Base-by-base conservation (phyloP, 1,140 invertebrate species). In the Listronotus bonariensis region DNA sequence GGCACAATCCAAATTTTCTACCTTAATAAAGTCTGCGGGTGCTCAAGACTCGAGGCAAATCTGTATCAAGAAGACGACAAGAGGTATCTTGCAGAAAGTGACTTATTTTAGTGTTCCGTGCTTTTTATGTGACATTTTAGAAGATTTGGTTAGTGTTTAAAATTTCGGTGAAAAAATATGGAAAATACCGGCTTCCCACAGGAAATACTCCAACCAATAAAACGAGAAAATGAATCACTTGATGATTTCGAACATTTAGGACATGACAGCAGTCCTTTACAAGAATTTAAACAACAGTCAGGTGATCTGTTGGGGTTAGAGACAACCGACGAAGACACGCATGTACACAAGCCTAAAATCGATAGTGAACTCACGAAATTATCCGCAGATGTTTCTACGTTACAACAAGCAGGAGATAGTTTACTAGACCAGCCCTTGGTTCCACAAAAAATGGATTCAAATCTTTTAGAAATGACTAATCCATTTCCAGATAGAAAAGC, bases 221-320 rank as follows among this genome's bases (percentile, higher is more conserved):
- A 83, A 72, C 80, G 85, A 38, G 86, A 87, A 52, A 83, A 85
- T 70, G 87, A 89, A 71, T 88, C 87, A 6, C 80, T 85, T 41
- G 87, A 89, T 71, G 88, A 89, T 75, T 89, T 89, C 75, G 87
- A 89, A 72, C 87, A 89, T 74, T 78, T 89, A 56, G 86, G 85
- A 48, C 83, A 84, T 66, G 82, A 82, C 48, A 69, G 60, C 20
- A 70, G 71, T 18, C 68, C 72, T 0, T 48, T 72, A 49, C 58
- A 62, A 43, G 72, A 69, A 11, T 42, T 40, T 6, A 71, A 70
- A 51, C 56, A 43, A 11, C 52, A 18, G 49, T 62, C 65, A 11
- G 60, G 48, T 31, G 71, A 66, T 45, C 51, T 68, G 54, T 68
- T 70, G 51, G 53, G 59, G 57, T 42, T 46, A 40, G 60, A 60